These are phyloP conservation scores for Cylloceria caligata DNA, from an alignment of 2,888 invertebrate species.

Conservation along the genomic window DNA sequence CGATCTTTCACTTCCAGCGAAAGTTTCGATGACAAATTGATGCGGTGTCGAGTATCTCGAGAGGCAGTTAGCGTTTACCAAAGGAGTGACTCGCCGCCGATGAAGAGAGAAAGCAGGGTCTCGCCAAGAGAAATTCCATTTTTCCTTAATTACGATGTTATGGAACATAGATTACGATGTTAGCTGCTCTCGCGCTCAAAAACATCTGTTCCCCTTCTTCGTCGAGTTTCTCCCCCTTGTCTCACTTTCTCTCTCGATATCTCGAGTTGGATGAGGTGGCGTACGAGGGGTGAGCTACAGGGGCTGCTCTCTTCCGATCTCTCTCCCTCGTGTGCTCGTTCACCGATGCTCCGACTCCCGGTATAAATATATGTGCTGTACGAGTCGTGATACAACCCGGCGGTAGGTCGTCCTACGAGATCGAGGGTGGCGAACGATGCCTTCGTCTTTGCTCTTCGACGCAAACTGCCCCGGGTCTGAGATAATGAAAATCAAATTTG, in stretches of 20 bases:
- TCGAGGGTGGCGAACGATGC: constrained; percentile 74
- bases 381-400: constrained; percentile 22
- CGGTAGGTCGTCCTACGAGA: constrained; percentile 64
- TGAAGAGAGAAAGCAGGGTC: not conserved
- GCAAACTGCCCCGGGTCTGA: constrained; percentile 78
- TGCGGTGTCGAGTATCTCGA: constrained; percentile 48
- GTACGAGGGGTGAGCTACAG: constrained; percentile 79
- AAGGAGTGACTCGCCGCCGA: constrained; percentile 43
- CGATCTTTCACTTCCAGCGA: constrained; percentile 62
- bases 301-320: constrained; percentile 68
- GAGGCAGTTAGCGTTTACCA: constrained; percentile 46
- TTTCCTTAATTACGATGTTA: constrained; percentile 84
- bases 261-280: constrained; percentile 68
- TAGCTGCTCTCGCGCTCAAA: constrained; percentile 81
- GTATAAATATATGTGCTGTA: constrained; percentile 8
- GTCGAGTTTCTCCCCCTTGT: constrained; percentile 63
- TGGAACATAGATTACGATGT: constrained; percentile 84
- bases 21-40: constrained; percentile 66
- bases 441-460: constrained; percentile 73
- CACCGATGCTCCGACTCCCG: constrained; percentile 43
- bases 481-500: constrained; percentile 80
- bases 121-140: constrained; percentile 74
- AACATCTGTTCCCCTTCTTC: constrained; percentile 84
- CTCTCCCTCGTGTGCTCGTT: constrained; percentile 42
- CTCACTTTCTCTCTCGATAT: constrained; percentile 57